phyloP scores from a whole-genome alignment of 2,888 invertebrate genomes.

The Standfussiana lucernea region DNA sequence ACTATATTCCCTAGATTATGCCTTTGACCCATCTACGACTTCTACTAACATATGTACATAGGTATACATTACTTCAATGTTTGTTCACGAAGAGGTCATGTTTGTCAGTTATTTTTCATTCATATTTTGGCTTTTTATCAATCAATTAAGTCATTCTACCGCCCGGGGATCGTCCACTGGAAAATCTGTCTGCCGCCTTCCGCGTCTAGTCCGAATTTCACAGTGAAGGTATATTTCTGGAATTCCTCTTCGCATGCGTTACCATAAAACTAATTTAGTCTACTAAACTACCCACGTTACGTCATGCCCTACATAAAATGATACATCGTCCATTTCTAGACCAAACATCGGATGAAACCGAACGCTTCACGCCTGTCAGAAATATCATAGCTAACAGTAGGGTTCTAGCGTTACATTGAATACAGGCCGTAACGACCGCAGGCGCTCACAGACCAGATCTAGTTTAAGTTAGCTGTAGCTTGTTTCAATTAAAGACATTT shows the following conservation, averaged over 20 bases:
- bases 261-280: background rate
- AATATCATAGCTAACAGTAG: slow-evolving; percentile 56
- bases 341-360: slow-evolving; percentile 11
- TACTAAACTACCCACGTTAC: too few species aligned
- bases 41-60: background rate
- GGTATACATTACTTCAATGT: background rate
- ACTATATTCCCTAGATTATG: background rate
- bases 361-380: slow-evolving; percentile 64
- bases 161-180: too few species aligned
- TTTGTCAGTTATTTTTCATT: background rate
- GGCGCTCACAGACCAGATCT: slow-evolving; percentile 54
- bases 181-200: too few species aligned
- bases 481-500: slow-evolving; percentile 57
- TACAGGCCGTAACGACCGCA: slow-evolving; percentile 36
- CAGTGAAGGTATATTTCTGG: background rate
- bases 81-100: background rate
- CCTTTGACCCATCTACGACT: background rate
- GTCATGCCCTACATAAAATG: background rate
- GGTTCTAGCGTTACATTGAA: slow-evolving; percentile 34
- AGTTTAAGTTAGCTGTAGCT: slow-evolving; percentile 28
- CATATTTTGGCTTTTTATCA: background rate
- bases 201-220: too few species aligned
- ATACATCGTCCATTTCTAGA: background rate
- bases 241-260: background rate
- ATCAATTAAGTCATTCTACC: background rate